phyloP scores from a whole-genome alignment of 2,113 vertebrate species.

The Ammodytes dubius region DNA sequence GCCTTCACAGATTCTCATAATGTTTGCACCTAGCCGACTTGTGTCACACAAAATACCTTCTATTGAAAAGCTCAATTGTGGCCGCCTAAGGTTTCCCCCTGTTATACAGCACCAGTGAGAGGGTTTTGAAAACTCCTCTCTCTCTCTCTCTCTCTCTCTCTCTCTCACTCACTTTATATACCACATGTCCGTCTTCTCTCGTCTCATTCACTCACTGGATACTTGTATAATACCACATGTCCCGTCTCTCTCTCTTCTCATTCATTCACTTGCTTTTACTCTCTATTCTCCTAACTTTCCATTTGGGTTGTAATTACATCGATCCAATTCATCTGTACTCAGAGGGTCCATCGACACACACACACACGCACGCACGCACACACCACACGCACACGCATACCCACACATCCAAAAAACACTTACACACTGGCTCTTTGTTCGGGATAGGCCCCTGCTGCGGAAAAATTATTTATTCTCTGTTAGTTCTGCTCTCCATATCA shows the following conservation, averaged over 20 bases:
- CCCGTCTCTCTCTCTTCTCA: constrained; percentile 10
- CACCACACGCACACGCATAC: constrained; percentile 19
- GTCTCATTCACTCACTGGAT: neutral
- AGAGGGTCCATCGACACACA: constrained; percentile 47
- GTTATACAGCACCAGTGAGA: constrained; percentile 34
- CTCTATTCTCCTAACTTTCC: too few species aligned
- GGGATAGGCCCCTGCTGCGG: too few species aligned
- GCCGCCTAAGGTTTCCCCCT: constrained; percentile 12
- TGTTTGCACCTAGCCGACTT: constrained; percentile 9
- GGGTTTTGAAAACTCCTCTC: constrained; percentile 29
- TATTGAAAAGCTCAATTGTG: neutral
- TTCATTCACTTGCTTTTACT: neutral
- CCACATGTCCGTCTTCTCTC: neutral
- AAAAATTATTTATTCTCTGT: too few species aligned
- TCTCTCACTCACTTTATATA: constrained; percentile 34
- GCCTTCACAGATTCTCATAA: neutral
- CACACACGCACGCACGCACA: constrained; percentile 9
- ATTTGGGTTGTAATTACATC: too few species aligned
- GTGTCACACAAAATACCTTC: neutral
- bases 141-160: constrained; percentile 18
- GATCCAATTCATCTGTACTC: too few species aligned
- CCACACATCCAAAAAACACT: constrained; percentile 23
- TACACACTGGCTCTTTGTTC: constrained; percentile 9
- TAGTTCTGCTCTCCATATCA: too few species aligned
- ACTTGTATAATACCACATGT: constrained; percentile 26